phyloP scores from a whole-genome alignment of 1,140 invertebrate genomes.

The Papilio dardanus region DNA sequence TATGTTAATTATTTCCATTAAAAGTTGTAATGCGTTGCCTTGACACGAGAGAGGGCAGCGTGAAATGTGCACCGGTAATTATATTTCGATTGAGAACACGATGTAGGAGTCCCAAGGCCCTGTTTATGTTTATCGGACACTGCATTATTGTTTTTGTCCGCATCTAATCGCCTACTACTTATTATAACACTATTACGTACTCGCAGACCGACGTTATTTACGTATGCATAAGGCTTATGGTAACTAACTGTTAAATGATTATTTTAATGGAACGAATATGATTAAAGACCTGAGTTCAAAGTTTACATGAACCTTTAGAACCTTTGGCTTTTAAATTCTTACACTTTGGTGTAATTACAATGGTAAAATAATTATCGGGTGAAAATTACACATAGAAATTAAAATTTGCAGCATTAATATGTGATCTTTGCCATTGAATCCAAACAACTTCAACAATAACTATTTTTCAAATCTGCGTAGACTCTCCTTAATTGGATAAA shows the following conservation, averaged over 20 bases:
- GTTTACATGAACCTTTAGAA: slow-evolving; percentile 1
- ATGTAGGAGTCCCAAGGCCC: slow-evolving; percentile 16
- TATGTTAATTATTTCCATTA: slow-evolving; percentile 23
- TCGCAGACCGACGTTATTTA: neutral
- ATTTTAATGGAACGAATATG: slow-evolving; percentile 11
- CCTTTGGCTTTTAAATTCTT: neutral
- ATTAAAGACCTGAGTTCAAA: neutral
- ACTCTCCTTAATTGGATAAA: too few species aligned
- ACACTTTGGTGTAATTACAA: too few species aligned
- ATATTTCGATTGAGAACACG: slow-evolving; percentile 34
- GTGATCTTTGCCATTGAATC: neutral
- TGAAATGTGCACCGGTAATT: slow-evolving; percentile 31
- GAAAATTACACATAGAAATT: neutral
- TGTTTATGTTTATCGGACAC: slow-evolving; percentile 24
- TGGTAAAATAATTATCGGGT: too few species aligned
- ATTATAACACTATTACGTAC: slow-evolving; percentile 27
- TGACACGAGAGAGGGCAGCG: slow-evolving; percentile 22
- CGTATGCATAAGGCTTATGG: slow-evolving; percentile 12
- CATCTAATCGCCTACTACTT: slow-evolving; percentile 14
- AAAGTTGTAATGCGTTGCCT: slow-evolving; percentile 23
- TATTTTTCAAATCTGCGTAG: too few species aligned
- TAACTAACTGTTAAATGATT: slow-evolving; percentile 6
- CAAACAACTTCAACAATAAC: too few species aligned
- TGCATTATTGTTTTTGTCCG: slow-evolving; percentile 32
- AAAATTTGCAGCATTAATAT: neutral